phyloP scores from a whole-genome alignment of 64 coral and sea anemone genomes.

The Catalaphyllia jardinei region DNA sequence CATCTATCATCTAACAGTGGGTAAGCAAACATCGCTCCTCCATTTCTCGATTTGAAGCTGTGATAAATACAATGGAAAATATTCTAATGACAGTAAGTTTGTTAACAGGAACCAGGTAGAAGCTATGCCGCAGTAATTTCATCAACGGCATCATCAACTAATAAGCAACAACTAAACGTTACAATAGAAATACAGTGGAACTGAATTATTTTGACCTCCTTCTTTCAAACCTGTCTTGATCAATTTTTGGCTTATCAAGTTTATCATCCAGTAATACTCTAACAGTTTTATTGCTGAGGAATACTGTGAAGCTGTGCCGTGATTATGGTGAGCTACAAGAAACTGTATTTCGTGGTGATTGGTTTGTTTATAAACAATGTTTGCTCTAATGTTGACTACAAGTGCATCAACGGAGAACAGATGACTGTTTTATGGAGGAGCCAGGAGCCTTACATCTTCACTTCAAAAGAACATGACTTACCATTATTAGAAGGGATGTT shows the following conservation, averaged over 20 bases:
- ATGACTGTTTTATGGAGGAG: conserved; percentile 60
- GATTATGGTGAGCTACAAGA: neutral
- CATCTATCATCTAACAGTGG: neutral
- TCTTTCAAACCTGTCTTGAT: neutral
- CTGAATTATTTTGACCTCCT: too few species aligned
- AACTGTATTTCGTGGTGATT: neutral
- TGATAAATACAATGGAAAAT: neutral
- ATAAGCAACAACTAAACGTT: neutral
- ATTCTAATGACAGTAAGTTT: neutral
- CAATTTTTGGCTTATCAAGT: neutral
- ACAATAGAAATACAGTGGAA: too few species aligned
- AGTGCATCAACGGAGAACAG: conserved; percentile 30
- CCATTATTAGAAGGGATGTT: conserved; percentile 61
- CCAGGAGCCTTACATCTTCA: conserved; percentile 75
- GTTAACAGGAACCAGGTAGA: neutral
- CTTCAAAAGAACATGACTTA: neutral
- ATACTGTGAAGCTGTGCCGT: neutral
- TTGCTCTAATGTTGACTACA: conserved; percentile 19
- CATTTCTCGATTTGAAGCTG: neutral
- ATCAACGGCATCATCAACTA: neutral
- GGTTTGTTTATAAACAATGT: conserved; percentile 31
- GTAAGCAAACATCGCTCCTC: neutral
- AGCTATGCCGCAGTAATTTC: neutral
- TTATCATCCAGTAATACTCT: neutral
- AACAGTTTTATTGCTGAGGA: neutral